Conservation (phyloP, 2,797 vertebrate species). For the Darevskia nairensis region DNA sequence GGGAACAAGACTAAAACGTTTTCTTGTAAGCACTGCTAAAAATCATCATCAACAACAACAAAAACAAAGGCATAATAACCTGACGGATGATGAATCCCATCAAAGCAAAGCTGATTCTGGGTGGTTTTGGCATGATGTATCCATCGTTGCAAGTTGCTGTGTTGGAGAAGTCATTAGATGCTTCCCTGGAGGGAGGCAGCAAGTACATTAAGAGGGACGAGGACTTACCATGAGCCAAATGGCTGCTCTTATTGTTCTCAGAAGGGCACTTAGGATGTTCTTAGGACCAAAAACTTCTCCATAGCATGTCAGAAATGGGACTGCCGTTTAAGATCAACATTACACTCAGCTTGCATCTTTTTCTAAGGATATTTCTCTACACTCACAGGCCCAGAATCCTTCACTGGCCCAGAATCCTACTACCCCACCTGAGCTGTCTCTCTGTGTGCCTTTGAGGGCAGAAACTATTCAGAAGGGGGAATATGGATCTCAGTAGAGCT, state of each 20-base stretch:
- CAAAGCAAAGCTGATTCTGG: constrained; percentile 67
- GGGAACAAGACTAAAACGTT: constrained; percentile 42
- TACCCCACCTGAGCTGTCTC: not conserved
- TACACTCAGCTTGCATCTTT: not conserved
- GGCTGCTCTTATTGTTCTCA: constrained; percentile 76
- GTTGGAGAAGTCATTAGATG: constrained; percentile 77
- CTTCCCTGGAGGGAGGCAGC: constrained; percentile 62
- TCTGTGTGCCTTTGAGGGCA: constrained; percentile 8
- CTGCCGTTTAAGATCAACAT: constrained; percentile 47
- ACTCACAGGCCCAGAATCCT: not conserved
- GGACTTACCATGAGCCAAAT: constrained; percentile 77
- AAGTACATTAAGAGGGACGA: constrained; percentile 77
- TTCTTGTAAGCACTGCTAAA: constrained; percentile 30
- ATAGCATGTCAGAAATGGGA: constrained; percentile 60
- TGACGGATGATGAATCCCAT: constrained; percentile 62
- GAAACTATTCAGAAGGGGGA: accelerated
- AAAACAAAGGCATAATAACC: constrained; percentile 7
- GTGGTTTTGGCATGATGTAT: constrained; percentile 74
- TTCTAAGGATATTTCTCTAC: constrained; percentile 26
- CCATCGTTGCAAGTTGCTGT: constrained; percentile 67
- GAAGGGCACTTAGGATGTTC: constrained; percentile 71
- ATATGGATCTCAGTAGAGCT: not conserved
- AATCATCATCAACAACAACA: not conserved
- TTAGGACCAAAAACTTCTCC: constrained; percentile 65
- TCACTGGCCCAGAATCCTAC: accelerated